phyloP scores from a whole-genome alignment of 2,797 vertebrate genomes.

The Sebastes reedi region DNA sequence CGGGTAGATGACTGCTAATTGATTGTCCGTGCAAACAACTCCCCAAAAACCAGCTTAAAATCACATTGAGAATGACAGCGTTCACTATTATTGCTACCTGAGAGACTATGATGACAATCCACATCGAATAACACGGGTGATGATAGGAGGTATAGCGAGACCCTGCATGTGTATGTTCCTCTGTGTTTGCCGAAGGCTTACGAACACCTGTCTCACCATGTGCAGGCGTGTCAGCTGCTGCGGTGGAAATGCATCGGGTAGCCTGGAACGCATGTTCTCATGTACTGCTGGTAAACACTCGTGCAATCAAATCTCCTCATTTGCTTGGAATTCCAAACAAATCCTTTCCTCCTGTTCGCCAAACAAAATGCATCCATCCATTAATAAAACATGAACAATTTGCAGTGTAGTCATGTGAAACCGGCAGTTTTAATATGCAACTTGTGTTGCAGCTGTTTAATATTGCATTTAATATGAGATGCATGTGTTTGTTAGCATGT shows the following conservation, averaged over 20 bases:
- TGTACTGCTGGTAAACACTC: constrained; percentile 22
- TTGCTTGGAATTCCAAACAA: constrained; percentile 35
- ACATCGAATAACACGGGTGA: neutral
- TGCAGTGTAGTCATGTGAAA: constrained; percentile 10
- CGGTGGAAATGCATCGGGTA: neutral
- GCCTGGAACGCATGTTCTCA: neutral
- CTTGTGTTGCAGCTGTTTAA: constrained; percentile 32
- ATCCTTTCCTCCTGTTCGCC: constrained; percentile 28
- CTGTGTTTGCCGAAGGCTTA: constrained; percentile 12
- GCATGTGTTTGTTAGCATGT: neutral
- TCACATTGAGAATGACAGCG: neutral
- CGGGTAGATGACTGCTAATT: neutral
- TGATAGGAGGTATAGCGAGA: neutral
- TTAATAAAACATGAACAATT: constrained; percentile 46
- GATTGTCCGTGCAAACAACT: neutral
- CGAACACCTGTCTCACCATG: constrained; percentile 16
- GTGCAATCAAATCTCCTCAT: constrained; percentile 34
- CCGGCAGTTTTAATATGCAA: constrained; percentile 15
- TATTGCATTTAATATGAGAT: constrained; percentile 13
- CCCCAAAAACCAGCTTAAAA: neutral
- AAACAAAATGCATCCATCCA: constrained; percentile 17
- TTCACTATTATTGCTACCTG: neutral
- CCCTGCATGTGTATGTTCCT: neutral
- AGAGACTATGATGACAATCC: neutral
- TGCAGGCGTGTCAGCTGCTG: constrained; percentile 2